phyloP scores from a whole-genome alignment of 2,888 invertebrate species.

The Hetaerina titia region DNA sequence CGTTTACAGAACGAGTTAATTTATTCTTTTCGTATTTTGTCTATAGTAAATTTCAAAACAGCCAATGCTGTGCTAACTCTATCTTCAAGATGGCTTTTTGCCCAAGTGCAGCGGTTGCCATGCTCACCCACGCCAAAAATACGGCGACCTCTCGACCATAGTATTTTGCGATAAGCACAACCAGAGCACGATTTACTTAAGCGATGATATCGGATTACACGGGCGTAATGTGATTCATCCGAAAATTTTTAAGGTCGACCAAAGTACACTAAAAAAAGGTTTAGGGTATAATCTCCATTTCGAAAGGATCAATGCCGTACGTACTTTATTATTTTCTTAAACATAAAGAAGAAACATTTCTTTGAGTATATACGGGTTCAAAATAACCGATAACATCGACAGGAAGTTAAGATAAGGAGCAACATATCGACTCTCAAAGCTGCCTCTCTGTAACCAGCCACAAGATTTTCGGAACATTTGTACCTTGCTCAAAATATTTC shows the following conservation, averaged over 20 bases:
- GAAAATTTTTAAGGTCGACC: background rate
- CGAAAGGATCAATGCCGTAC: background rate
- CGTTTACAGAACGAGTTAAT: no score
- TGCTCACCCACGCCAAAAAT: background rate
- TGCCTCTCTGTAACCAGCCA: background rate
- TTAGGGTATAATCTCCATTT: background rate
- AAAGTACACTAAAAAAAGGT: background rate
- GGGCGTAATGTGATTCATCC: background rate
- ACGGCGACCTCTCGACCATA: background rate
- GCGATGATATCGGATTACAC: conserved; percentile 20
- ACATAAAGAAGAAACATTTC: background rate
- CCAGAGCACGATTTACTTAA: background rate
- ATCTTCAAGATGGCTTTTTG: no score
- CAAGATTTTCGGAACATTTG: no score
- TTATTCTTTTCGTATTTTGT: no score
- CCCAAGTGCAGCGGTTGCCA: background rate
- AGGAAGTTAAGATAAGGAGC: background rate
- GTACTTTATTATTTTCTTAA: background rate
- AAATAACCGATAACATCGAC: background rate
- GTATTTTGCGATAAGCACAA: background rate
- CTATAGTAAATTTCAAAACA: no score
- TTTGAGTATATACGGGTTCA: background rate
- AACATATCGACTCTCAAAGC: background rate
- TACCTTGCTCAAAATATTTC: background rate
- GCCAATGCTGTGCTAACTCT: no score